phyloP scores from a whole-genome alignment of 2,888 invertebrate species.

The Trachelus troglodyta region DNA sequence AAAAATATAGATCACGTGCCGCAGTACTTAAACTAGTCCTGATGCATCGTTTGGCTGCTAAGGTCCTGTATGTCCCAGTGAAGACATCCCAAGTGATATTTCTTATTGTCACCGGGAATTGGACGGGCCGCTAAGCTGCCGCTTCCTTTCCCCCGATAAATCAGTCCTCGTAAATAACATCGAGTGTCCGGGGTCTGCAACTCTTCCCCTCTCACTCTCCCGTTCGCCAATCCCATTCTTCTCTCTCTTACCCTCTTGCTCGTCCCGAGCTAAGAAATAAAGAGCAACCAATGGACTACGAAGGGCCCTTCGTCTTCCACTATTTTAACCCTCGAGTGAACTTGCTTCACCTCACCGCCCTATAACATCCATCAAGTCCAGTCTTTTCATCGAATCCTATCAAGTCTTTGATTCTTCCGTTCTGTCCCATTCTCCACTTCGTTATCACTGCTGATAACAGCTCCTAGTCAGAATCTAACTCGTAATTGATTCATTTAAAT shows the following conservation, averaged over 20 bases:
- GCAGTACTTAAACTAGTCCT: too few species aligned
- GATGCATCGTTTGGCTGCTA: too few species aligned
- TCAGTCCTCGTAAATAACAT: conserved; percentile 63
- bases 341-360: conserved; percentile 26
- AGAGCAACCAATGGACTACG: conserved; percentile 52
- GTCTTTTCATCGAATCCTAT: conserved; percentile 34
- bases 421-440: conserved; percentile 6
- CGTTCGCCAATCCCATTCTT: too few species aligned
- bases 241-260: conserved; percentile 33
- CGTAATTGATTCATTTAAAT: too few species aligned
- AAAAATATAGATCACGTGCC: too few species aligned
- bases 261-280: conserved; percentile 46
- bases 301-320: conserved; percentile 53
- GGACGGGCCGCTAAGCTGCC: conserved; percentile 51
- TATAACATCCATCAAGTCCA: conserved; percentile 36
- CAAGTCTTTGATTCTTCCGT: conserved; percentile 21
- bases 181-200: conserved; percentile 42
- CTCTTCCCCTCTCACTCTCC: too few species aligned
- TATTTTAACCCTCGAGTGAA: conserved; percentile 45
- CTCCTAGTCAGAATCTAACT: too few species aligned
- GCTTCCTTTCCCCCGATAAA: conserved; percentile 62
- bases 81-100: conserved; percentile 28
- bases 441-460: too few species aligned
- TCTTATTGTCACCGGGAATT: conserved; percentile 53
- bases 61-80: neutral